Conservation (phyloP, 1,140 invertebrate genomes). For the Drosophila ercepeae region DNA sequence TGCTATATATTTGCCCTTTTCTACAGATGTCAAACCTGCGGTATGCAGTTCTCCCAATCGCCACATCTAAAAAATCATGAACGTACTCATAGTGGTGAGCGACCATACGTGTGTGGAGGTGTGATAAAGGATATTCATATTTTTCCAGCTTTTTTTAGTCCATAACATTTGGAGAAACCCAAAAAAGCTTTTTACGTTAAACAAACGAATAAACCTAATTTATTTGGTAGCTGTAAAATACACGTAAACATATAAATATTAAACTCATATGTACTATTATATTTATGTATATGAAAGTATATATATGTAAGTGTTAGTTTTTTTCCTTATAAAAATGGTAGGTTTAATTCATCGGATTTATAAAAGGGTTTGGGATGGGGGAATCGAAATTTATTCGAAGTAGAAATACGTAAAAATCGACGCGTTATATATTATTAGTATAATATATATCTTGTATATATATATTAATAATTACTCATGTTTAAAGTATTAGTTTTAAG, state of each 20-base stretch:
- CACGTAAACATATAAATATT: constrained; percentile 17
- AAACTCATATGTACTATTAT: constrained; percentile 18
- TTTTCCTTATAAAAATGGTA: constrained; percentile 67
- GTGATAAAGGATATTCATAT: constrained; percentile 89
- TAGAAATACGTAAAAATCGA: constrained; percentile 64
- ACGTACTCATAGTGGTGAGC: constrained; percentile 94
- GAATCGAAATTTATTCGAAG: constrained; percentile 24
- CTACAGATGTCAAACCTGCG: constrained; percentile 90
- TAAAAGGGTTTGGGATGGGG: constrained; percentile 20
- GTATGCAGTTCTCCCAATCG: constrained; percentile 94
- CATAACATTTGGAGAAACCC: constrained; percentile 31
- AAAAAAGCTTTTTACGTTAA: constrained; percentile 66
- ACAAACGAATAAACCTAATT: constrained; percentile 69
- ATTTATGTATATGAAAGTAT: constrained; percentile 48
- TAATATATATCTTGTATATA: constrained; percentile 16
- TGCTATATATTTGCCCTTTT: background rate
- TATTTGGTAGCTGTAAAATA: constrained; percentile 75
- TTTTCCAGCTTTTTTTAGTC: constrained; percentile 45
- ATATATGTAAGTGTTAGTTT: constrained; percentile 69
- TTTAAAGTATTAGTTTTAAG: constrained; percentile 67
- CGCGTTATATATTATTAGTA: constrained; percentile 42
- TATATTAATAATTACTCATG: constrained; percentile 44
- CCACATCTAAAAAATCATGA: constrained; percentile 97
- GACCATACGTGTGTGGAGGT: constrained; percentile 95
- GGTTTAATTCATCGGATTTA: constrained; percentile 60